These are phyloP conservation scores for Neogale vison DNA, from an alignment of 2,113 vertebrate genomes.

Conservation along the genomic window DNA sequence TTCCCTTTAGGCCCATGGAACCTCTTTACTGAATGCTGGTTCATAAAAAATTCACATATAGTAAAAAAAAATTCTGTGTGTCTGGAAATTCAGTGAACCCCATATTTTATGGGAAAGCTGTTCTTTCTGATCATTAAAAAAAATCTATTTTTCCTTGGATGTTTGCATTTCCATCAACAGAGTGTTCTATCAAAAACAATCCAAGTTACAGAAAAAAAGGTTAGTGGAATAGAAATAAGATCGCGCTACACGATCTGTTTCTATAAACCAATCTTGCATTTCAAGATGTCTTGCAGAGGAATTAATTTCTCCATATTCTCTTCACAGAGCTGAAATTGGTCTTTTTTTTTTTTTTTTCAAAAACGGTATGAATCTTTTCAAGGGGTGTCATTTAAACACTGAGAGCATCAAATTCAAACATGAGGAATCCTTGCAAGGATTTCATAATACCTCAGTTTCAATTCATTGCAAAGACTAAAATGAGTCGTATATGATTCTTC, in stretches of 20 bases:
- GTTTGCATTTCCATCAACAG: conserved; percentile 78
- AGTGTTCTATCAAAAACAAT: conserved; percentile 74
- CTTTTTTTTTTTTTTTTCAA: not conserved
- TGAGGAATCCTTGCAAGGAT: conserved; percentile 49
- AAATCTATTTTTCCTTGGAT: conserved; percentile 62
- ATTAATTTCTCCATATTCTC: conserved; percentile 79
- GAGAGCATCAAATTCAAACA: conserved; percentile 60
- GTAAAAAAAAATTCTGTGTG: conserved; percentile 26
- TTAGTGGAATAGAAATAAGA: conserved; percentile 80
- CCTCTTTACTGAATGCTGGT: conserved; percentile 21
- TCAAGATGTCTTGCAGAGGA: conserved; percentile 76
- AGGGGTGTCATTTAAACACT: conserved; percentile 66
- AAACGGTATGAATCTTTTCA: conserved; percentile 61
- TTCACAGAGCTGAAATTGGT: conserved; percentile 73
- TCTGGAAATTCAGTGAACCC: conserved; percentile 25
- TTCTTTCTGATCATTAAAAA: conserved; percentile 46
- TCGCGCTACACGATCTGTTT: conserved; percentile 56
- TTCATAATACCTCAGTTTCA: conserved; percentile 60
- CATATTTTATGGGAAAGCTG: conserved; percentile 49
- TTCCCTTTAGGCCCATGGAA: conserved; percentile 23
- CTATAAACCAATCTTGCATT: conserved; percentile 77
- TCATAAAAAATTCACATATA: conserved; percentile 62
- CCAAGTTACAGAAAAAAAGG: conserved; percentile 62
- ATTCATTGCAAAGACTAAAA: conserved; percentile 59
- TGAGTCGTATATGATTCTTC: conserved; percentile 54